phyloP scores from a whole-genome alignment of 2,888 invertebrate genomes.

The Calliphora vomitoria region DNA sequence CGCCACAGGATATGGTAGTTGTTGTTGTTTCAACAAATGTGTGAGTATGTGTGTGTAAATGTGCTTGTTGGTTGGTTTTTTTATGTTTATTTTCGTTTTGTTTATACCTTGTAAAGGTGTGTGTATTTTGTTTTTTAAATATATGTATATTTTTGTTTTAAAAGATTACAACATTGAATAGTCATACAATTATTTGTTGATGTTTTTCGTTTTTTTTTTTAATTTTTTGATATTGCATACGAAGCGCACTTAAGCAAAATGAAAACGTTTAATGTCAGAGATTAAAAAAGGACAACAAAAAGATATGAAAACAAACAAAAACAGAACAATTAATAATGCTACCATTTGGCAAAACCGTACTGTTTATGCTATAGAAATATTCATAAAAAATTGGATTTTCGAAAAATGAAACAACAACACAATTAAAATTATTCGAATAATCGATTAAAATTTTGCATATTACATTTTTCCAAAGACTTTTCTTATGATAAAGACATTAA shows the following conservation, averaged over 20 bases:
- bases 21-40: conserved; percentile 37
- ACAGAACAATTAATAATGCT: background rate
- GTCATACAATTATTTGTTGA: conserved; percentile 59
- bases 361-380: too few species aligned
- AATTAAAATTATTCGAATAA: too few species aligned
- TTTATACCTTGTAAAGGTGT: conserved; percentile 29
- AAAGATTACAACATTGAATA: conserved; percentile 58
- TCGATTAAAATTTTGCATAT: too few species aligned
- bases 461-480: too few species aligned
- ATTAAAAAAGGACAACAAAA: conserved; percentile 30
- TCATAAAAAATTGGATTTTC: too few species aligned
- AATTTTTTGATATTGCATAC: conserved; percentile 19
- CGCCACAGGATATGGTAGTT: conserved; percentile 64
- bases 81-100: background rate
- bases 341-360: background rate
- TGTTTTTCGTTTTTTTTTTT: background rate
- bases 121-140: background rate
- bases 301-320: background rate
- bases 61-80: conserved; percentile 23
- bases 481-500: too few species aligned
- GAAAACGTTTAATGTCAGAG: conserved; percentile 64
- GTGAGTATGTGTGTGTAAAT: background rate
- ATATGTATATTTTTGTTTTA: conserved; percentile 34
- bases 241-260: conserved; percentile 49
- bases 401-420: too few species aligned